Percentiles rank a stretch among this genome's conserved stretches.
Conservation (phyloP, 2,113 vertebrate genomes). For the Brachionichthys hirsutus region DNA sequence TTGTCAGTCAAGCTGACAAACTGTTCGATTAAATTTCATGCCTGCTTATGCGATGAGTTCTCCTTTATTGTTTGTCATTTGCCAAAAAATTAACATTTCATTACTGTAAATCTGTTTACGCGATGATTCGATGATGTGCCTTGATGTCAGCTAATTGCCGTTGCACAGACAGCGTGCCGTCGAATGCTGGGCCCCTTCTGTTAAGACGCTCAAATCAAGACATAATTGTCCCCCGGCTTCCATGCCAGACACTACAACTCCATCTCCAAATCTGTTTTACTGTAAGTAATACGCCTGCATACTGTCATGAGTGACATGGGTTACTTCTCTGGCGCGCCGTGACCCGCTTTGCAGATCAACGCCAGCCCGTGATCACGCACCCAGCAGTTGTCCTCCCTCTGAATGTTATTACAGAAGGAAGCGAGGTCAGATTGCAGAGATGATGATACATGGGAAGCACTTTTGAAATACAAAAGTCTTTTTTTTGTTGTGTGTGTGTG, state of each 20-base stretch:
- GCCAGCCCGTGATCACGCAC: slow-evolving; percentile 81
- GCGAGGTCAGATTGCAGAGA: slow-evolving; percentile 88
- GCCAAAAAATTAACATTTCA: slow-evolving; percentile 32
- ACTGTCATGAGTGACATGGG: slow-evolving; percentile 70
- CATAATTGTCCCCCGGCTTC: slow-evolving; percentile 48
- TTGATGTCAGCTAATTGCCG: slow-evolving; percentile 42
- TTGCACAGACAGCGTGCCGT: slow-evolving; percentile 18
- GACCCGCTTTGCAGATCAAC: slow-evolving; percentile 84
- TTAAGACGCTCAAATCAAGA: slow-evolving; percentile 58
- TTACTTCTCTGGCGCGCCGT: slow-evolving; percentile 76
- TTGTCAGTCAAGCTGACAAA: slow-evolving; percentile 64
- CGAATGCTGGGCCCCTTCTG: slow-evolving; percentile 33
- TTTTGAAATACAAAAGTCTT: slow-evolving; percentile 85
- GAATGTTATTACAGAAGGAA: slow-evolving; percentile 92
- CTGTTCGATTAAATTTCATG: slow-evolving; percentile 11
- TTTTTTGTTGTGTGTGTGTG: too few species aligned
- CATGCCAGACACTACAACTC: slow-evolving; percentile 36
- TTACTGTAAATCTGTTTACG: slow-evolving; percentile 37
- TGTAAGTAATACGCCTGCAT: slow-evolving; percentile 77
- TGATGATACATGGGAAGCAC: slow-evolving; percentile 92
- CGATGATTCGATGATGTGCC: slow-evolving; percentile 25
- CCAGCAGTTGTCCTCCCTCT: slow-evolving; percentile 87
- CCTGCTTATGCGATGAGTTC: slow-evolving; percentile 23
- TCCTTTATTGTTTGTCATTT: slow-evolving; percentile 36
- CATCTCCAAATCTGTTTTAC: slow-evolving; percentile 49